Conservation (phyloP, 2,797 vertebrate genomes). For the Lithobates sylvaticus region DNA sequence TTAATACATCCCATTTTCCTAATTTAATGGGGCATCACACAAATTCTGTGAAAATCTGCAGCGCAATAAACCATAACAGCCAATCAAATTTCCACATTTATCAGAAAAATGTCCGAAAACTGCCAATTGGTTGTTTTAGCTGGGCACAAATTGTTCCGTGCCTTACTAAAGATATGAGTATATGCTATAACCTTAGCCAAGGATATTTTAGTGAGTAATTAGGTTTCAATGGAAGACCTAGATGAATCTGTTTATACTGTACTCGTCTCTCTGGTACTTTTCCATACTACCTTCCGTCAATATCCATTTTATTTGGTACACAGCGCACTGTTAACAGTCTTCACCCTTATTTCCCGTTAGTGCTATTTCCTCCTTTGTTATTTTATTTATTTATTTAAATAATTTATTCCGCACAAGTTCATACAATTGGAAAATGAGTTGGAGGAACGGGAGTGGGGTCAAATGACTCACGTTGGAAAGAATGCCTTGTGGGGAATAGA, state of each 20-base stretch:
- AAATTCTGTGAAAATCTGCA: too few species aligned
- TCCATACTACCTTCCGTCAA: not conserved
- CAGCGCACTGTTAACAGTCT: not conserved
- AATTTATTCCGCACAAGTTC: conserved; percentile 1
- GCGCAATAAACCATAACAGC: too few species aligned
- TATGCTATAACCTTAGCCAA: too few species aligned
- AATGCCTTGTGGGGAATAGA: conserved; percentile 2
- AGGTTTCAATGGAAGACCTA: not conserved
- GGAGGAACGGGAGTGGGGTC: conserved; percentile 2
- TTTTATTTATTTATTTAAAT: not conserved
- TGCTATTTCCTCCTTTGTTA: not conserved
- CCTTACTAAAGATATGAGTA: too few species aligned
- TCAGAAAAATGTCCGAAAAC: too few species aligned
- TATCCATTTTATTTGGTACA: not conserved
- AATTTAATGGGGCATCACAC: too few species aligned
- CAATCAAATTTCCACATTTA: too few species aligned
- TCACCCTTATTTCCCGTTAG: not conserved
- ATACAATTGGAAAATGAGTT: not conserved
- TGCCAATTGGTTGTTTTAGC: too few species aligned
- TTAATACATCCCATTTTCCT: too few species aligned
- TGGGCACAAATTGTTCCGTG: too few species aligned
- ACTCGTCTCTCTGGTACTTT: not conserved
- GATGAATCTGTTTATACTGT: not conserved
- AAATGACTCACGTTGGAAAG: conserved; percentile 1
- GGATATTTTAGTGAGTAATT: not conserved